phyloP scores from a whole-genome alignment of 2,797 vertebrate genomes.

The Echiichthys vipera region DNA sequence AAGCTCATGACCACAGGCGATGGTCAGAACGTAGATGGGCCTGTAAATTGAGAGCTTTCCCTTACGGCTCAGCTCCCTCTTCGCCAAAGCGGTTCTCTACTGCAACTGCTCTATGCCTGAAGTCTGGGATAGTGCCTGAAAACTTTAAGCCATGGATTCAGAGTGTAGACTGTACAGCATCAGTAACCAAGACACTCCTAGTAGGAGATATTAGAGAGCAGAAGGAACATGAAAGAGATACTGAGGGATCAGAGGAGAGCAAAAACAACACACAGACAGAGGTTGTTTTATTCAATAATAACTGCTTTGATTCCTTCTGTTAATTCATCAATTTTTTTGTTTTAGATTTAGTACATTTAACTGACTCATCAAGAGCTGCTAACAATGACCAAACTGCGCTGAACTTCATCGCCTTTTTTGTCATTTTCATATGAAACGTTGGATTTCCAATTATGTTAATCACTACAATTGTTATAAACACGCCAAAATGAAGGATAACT shows the following conservation, averaged over 20 bases:
- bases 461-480: background rate
- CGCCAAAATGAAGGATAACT: background rate
- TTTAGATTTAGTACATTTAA: conserved; percentile 15
- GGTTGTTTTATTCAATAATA: conserved; percentile 27
- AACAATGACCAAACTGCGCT: background rate
- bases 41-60: too few species aligned
- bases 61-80: too few species aligned
- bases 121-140: too few species aligned
- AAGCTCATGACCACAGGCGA: too few species aligned
- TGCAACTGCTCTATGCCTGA: too few species aligned
- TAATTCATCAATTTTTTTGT: background rate
- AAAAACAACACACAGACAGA: conserved; percentile 29
- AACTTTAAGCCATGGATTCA: too few species aligned
- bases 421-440: background rate
- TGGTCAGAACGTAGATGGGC: too few species aligned
- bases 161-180: conserved; percentile 31
- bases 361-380: conserved; percentile 1
- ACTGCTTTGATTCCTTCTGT: conserved; percentile 19
- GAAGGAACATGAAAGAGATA: conserved; percentile 30
- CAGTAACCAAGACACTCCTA: conserved; percentile 28
- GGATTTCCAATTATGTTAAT: background rate
- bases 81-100: too few species aligned
- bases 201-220: conserved; percentile 27
- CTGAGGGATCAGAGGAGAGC: background rate
- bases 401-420: background rate